Base-by-base conservation (phyloP, 2,888 invertebrate species). In the Caenorhabditis sulstoni region DNA sequence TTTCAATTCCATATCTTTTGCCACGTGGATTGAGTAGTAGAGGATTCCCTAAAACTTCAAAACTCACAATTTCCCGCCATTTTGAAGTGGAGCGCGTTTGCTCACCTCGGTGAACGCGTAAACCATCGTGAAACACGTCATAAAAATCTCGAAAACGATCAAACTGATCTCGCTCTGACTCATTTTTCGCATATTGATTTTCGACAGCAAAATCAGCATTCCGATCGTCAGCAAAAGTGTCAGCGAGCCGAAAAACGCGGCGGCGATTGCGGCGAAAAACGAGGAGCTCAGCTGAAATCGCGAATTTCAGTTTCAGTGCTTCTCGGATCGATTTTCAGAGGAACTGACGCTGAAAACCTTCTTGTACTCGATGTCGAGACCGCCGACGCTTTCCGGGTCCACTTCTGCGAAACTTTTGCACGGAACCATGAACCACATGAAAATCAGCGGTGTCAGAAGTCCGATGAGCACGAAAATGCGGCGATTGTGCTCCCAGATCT, bases 391-490 rank as follows among this genome's bases (percentile, higher is more conserved):
- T 59, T 78, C 77, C 0, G 64, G 37, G 37, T 77, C 76, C 14
- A 78, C 9, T 16, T 35, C 59, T 5, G 77, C 77, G 53, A 44
- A 78, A 35, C 71, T 71, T 50, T 71, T 71, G 35, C 71, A 71
- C 8, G 77, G 77, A 47, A 78, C 39, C 62, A 79, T 75, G 14
- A 79, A 81, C 78, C 78, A 81, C 81, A 81, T 81, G 37, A 81
- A 81, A 1, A 70, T 66, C 8, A 81, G 23, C 11, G 81, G 78
- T 37, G 64, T 16, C 0, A 79, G n/a, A 9, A 79, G 53, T 0
- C 71, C 75, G 7, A 78, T 3, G 3, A 47, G 14, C 23, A 61
- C 73, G 23, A 81, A 65, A 11, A 39, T 14, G 16, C 41, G 23
- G 20, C 78, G 44, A 64, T 81, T 23, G 1, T 35, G 49, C 39